phyloP scores from a whole-genome alignment of 2,888 invertebrate genomes.

The Drosophila subquinaria region DNA sequence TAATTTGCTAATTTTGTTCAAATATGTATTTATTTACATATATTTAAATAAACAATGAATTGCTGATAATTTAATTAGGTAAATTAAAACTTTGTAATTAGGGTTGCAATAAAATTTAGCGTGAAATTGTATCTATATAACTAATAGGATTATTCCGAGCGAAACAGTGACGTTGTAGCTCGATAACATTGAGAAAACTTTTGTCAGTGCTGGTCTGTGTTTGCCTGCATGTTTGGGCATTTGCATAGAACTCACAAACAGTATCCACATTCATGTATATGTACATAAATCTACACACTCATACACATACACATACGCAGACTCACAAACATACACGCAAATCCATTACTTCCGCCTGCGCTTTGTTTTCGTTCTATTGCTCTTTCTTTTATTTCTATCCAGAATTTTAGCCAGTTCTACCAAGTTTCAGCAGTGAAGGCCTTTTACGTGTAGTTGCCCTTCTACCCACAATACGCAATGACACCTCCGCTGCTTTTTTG shows the following conservation, averaged over 20 bases:
- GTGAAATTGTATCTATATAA: too few relatives aligned
- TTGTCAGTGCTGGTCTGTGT: neutral
- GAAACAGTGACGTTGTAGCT: neutral
- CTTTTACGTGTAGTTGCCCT: neutral
- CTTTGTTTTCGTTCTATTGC: constrained; percentile 71
- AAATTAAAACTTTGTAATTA: constrained; percentile 1
- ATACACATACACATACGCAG: constrained; percentile 10
- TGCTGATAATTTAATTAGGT: neutral
- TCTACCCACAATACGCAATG: constrained; percentile 19
- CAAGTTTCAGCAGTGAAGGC: neutral
- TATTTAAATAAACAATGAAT: neutral
- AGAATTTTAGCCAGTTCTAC: constrained; percentile 8
- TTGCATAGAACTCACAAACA: constrained; percentile 1
- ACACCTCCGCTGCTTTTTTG: constrained; percentile 57
- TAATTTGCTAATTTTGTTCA: neutral
- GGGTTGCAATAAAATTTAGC: neutral
- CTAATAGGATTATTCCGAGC: too few relatives aligned
- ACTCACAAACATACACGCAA: constrained; percentile 41
- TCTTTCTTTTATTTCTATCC: constrained; percentile 5
- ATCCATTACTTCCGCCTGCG: constrained; percentile 71
- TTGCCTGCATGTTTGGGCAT: neutral
- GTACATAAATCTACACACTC: constrained; percentile 1
- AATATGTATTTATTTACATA: neutral
- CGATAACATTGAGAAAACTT: neutral
- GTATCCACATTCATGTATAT: constrained; percentile 4